phyloP scores from a whole-genome alignment of 1,140 invertebrate genomes.

The Oryzaephilus surinamensis region DNA sequence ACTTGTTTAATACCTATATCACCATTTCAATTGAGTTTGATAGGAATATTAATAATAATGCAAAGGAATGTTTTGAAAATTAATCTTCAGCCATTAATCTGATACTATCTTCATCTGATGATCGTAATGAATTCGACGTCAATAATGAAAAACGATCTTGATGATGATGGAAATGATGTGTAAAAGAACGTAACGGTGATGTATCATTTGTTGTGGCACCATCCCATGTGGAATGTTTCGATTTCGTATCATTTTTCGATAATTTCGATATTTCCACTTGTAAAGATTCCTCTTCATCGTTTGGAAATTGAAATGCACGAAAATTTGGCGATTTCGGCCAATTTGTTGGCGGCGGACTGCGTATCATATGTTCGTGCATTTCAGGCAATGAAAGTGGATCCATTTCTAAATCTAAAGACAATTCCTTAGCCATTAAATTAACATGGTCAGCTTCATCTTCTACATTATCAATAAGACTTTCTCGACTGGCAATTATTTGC shows the following conservation, averaged over 20 bases:
- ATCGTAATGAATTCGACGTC: constrained; percentile 24
- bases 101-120: constrained; percentile 31
- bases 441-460: constrained; percentile 67
- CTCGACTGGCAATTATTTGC: constrained; percentile 64
- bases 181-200: constrained; percentile 23
- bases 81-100: constrained; percentile 29
- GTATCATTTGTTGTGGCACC: constrained; percentile 22
- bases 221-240: constrained; percentile 29
- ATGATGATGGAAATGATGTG: constrained; percentile 24
- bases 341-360: constrained; percentile 65
- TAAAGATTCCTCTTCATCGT: constrained; percentile 26
- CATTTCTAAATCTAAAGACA: constrained; percentile 49
- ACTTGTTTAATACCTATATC: no score
- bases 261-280: constrained; percentile 27
- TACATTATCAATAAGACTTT: constrained; percentile 57
- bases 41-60: constrained; percentile 13
- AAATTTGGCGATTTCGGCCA: constrained; percentile 35
- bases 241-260: constrained; percentile 23
- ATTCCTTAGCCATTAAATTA: constrained; percentile 66
- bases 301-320: constrained; percentile 31
- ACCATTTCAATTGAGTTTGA: not conserved
- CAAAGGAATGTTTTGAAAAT: constrained; percentile 12
- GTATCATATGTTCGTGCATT: constrained; percentile 71
- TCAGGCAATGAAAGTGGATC: constrained; percentile 64
- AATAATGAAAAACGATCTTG: constrained; percentile 32